Conservation (phyloP, 1,140 invertebrate species). For the Cherax quadricarinatus region DNA sequence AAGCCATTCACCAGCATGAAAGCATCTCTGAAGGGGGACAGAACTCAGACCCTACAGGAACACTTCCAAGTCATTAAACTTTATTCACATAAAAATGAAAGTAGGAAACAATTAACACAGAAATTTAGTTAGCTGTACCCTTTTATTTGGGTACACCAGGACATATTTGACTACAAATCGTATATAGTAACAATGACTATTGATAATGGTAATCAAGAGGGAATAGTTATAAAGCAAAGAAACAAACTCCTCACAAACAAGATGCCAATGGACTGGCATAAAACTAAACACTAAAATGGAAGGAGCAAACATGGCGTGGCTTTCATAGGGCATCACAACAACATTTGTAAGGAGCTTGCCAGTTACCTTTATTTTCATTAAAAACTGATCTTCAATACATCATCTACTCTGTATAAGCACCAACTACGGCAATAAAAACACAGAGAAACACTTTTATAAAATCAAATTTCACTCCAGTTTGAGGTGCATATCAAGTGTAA, state of each 20-base stretch:
- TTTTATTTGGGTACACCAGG: constrained; percentile 70
- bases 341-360: constrained; percentile 71
- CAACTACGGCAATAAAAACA: constrained; percentile 69
- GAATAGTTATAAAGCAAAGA: constrained; percentile 71
- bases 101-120: too few species aligned
- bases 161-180: constrained; percentile 72
- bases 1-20: too few species aligned
- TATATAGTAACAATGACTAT: constrained; percentile 72
- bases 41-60: too few species aligned
- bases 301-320: constrained; percentile 67
- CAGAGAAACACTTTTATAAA: constrained; percentile 62
- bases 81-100: too few species aligned
- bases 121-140: constrained; percentile 64
- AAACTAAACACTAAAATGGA: constrained; percentile 70
- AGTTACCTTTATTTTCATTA: constrained; percentile 68
- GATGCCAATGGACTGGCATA: constrained; percentile 62
- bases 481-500: constrained; percentile 34
- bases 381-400: constrained; percentile 60
- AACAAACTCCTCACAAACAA: constrained; percentile 71
- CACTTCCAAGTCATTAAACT: too few species aligned
- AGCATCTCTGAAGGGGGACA: too few species aligned
- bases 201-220: constrained; percentile 70
- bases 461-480: constrained; percentile 23
- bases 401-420: constrained; percentile 70
- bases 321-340: constrained; percentile 66